Percentiles rank a stretch among this genome's conserved stretches.
Evolutionary conservation across 2,888 invertebrate species (phyloP).

Genomic region (Erebia aethiops): DNA sequence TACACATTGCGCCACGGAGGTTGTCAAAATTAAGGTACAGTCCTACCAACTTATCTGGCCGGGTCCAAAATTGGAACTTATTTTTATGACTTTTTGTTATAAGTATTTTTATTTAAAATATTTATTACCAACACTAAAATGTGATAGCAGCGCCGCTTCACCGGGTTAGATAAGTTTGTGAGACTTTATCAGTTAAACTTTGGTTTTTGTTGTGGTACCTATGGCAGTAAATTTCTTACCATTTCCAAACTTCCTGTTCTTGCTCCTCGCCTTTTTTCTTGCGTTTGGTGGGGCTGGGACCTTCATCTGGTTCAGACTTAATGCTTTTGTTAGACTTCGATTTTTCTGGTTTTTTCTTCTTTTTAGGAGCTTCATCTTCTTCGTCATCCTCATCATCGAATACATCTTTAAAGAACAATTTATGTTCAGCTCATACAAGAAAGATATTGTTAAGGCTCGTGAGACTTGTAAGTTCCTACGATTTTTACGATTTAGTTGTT

Average conservation of each 20-base stretch:
- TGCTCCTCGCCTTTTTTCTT: conserved; percentile 92
- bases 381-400: conserved; percentile 84
- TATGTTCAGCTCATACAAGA: not conserved
- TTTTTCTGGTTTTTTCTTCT: conserved; percentile 77
- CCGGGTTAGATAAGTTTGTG: not conserved
- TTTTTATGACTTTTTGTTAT: too few relatives aligned
- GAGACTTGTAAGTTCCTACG: too few relatives aligned
- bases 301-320: conserved; percentile 59
- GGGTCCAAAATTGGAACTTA: too few relatives aligned
- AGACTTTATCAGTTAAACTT: too few relatives aligned
- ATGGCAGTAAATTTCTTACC: conserved; percentile 80
- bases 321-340: conserved; percentile 58
- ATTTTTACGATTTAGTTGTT: too few relatives aligned
- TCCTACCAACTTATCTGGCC: too few relatives aligned
- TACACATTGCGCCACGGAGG: too few relatives aligned
- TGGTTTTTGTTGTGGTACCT: too few relatives aligned
- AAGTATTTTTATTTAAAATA: too few relatives aligned
- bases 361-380: conserved; percentile 82
- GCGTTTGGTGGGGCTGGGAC: conserved; percentile 84
- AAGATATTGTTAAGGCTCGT: not conserved
- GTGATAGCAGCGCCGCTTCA: too few relatives aligned
- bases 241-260: conserved; percentile 94
- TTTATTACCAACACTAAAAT: too few relatives aligned
- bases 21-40: too few relatives aligned
- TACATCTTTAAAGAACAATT: conserved; percentile 44